A percentile compares a stretch with the other conserved stretches of the same genome.
Evolutionary conservation across 2,888 invertebrate species (phyloP).

Genomic region (Rhogogaster chlorosoma): DNA sequence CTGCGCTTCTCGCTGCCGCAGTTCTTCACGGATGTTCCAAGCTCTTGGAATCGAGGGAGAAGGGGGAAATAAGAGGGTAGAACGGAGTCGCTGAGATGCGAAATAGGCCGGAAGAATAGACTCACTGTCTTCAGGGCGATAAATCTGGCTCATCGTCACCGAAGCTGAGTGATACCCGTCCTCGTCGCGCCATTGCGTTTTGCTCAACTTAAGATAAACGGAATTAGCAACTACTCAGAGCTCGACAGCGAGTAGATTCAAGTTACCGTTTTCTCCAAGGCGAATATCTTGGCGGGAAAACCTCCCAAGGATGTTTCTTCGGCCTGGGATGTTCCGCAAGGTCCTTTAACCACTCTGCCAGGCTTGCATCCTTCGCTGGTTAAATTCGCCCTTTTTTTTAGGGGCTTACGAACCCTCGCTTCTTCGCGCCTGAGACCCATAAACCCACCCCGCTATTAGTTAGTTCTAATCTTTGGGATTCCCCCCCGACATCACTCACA

Average conservation of each 20-base stretch:
- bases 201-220: constrained; percentile 51
- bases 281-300: constrained; percentile 51
- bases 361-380: constrained; percentile 15
- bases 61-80: not conserved
- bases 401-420: constrained; percentile 13
- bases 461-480: not conserved
- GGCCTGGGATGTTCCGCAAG: constrained; percentile 5
- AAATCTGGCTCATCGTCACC: constrained; percentile 55
- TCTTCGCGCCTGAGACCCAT: constrained; percentile 32
- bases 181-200: constrained; percentile 55
- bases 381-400: not conserved
- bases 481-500: constrained; percentile 45
- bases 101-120: not conserved
- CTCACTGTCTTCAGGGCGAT: constrained; percentile 57
- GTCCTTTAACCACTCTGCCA: constrained; percentile 19
- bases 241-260: not conserved
- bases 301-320: constrained; percentile 4
- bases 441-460: not conserved
- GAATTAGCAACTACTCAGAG: not conserved
- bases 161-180: constrained; percentile 56
- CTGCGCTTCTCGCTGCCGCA: constrained; percentile 52
- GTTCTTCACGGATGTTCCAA: constrained; percentile 31
- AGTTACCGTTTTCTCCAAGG: constrained; percentile 56
- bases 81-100: not conserved
- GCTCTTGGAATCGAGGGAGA: not conserved